Evolutionary conservation across 2,888 invertebrate species (phyloP).

Genomic region (Rhogogaster chlorosoma): DNA sequence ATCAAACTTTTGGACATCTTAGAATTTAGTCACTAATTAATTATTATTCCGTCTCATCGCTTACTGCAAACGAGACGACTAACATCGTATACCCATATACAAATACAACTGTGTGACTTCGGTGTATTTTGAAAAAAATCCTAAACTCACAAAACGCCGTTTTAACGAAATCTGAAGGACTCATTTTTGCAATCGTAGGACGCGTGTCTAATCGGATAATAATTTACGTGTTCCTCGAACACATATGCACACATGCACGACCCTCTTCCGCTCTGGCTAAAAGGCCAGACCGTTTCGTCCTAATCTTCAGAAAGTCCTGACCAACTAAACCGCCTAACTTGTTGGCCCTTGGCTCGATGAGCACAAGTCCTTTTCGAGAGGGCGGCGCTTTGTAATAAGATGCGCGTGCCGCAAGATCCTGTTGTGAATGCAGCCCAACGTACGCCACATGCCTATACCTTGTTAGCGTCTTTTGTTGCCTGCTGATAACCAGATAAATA

Average conservation of each 20-base stretch:
- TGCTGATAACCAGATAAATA: conserved; percentile 31
- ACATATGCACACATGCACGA: conserved; percentile 36
- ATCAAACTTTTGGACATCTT: conserved; percentile 13
- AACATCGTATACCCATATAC: neutral
- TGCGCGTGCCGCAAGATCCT: conserved; percentile 69
- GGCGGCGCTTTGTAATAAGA: conserved; percentile 75
- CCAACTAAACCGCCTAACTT: conserved; percentile 33
- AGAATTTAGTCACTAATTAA: neutral
- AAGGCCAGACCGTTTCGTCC: neutral
- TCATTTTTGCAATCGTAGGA: neutral
- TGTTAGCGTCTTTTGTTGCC: conserved; percentile 65
- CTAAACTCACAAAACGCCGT: neutral
- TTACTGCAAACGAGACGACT: neutral
- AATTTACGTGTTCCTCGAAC: conserved; percentile 20
- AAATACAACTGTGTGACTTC: neutral
- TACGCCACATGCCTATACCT: conserved; percentile 66
- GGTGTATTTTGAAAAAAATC: neutral
- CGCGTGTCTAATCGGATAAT: conserved; percentile 36
- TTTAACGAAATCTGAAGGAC: neutral
- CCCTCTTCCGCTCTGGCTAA: conserved; percentile 22
- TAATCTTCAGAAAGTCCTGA: conserved; percentile 16
- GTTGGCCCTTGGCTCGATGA: conserved; percentile 10
- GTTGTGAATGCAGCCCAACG: conserved; percentile 58
- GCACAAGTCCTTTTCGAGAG: conserved; percentile 56
- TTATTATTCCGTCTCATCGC: neutral